phyloP scores from a whole-genome alignment of 1,140 invertebrate genomes.

The Drosophila truncata region DNA sequence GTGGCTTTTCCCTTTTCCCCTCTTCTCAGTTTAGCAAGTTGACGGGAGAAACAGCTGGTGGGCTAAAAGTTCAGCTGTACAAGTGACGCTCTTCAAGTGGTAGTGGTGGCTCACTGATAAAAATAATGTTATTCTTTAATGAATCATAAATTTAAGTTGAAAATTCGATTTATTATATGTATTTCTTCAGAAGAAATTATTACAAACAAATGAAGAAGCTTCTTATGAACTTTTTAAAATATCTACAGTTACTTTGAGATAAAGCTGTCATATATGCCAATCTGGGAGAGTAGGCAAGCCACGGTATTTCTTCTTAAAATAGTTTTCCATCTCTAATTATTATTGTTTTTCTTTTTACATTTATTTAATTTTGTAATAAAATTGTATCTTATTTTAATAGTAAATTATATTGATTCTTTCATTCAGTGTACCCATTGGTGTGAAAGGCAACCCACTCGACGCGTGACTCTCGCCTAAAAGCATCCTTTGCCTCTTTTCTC shows the following conservation, averaged over 20 bases:
- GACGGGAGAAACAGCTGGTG: constrained; percentile 46
- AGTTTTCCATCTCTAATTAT: too few relatives aligned
- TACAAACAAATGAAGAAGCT: too few relatives aligned
- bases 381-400: background rate
- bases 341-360: background rate
- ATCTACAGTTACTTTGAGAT: too few relatives aligned
- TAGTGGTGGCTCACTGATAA: constrained; percentile 14
- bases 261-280: too few relatives aligned
- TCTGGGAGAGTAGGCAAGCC: too few relatives aligned
- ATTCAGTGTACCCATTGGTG: background rate
- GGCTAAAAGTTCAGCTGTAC: constrained; percentile 59
- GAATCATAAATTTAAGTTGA: background rate
- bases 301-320: too few relatives aligned
- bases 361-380: background rate
- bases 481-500: constrained; percentile 10
- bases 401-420: background rate
- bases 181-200: background rate
- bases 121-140: background rate
- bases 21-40: constrained; percentile 22
- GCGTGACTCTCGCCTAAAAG: constrained; percentile 36
- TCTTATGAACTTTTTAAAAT: background rate
- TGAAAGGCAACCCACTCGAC: constrained; percentile 1
- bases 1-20: background rate
- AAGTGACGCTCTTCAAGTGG: constrained; percentile 28
- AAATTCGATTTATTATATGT: background rate